Percentiles rank a stretch among this genome's conserved stretches.
These are phyloP conservation scores for Drosophila littoralis DNA, from an alignment of 1,140 invertebrate genomes.

Conservation along the genomic window DNA sequence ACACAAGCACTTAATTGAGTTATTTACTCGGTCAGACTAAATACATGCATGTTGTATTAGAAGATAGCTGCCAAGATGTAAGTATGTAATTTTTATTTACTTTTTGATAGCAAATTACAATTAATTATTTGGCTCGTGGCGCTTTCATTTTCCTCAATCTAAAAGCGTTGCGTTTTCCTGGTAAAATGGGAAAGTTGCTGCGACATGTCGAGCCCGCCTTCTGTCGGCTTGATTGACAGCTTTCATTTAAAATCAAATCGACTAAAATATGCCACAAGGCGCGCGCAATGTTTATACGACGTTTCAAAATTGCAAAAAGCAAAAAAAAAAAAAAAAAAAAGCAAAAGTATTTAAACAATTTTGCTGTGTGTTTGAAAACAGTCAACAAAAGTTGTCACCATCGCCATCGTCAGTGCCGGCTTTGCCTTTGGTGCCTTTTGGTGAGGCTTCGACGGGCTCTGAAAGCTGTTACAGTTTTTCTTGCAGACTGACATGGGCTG, in stretches of 20 bases:
- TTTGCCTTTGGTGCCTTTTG: conserved; percentile 50
- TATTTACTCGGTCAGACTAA: conserved; percentile 12
- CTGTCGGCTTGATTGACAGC: conserved; percentile 75
- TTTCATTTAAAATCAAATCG: conserved; percentile 81
- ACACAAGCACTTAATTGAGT: conserved; percentile 30
- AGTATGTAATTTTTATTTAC: background rate
- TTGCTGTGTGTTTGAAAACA: conserved; percentile 40
- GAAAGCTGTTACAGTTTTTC: conserved; percentile 63
- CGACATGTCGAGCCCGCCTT: conserved; percentile 50
- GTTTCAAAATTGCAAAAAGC: conserved; percentile 17
- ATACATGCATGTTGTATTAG: background rate
- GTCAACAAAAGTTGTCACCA: conserved; percentile 34
- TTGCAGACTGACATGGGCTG: conserved; percentile 7
- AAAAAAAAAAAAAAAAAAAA: conserved; percentile 45
- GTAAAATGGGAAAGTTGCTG: conserved; percentile 77
- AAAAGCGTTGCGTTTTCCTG: conserved; percentile 62
- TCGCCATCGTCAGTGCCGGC: conserved; percentile 16
- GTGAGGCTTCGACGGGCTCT: conserved; percentile 35
- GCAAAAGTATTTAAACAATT: conserved; percentile 71
- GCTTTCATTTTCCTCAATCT: conserved; percentile 73
- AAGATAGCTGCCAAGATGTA: background rate
- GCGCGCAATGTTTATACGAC: conserved; percentile 27
- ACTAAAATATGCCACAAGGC: conserved; percentile 58
- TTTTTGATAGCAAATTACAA: conserved; percentile 25
- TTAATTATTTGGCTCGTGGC: conserved; percentile 43